Conservation (phyloP, 2,113 vertebrate species). For the Electrona antarctica region DNA sequence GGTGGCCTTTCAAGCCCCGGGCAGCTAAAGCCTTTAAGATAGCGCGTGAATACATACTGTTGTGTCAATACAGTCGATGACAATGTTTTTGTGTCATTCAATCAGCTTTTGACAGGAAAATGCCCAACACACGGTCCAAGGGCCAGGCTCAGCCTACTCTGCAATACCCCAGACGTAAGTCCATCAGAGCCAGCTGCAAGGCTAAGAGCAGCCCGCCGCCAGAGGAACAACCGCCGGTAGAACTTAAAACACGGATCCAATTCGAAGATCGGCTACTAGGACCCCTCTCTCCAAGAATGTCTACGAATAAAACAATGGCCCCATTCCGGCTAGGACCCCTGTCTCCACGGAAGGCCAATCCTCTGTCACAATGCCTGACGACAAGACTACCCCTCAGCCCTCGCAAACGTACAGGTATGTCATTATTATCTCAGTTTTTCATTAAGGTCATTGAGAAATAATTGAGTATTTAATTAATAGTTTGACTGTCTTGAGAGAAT, state of each 20-base stretch:
- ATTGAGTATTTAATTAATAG: too few species aligned
- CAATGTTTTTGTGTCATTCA: neutral
- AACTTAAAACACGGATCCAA: neutral
- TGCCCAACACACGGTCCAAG: slow-evolving; percentile 85
- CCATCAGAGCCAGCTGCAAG: slow-evolving; percentile 36
- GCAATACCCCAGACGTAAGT: slow-evolving; percentile 84
- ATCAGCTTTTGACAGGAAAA: slow-evolving; percentile 46
- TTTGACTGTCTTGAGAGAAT: too few species aligned
- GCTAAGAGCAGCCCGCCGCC: slow-evolving; percentile 26
- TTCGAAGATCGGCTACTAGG: neutral
- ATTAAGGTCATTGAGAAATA: too few species aligned
- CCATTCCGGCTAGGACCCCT: neutral
- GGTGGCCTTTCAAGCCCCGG: too few species aligned
- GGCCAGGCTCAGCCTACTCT: slow-evolving; percentile 80
- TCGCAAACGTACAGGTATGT: slow-evolving; percentile 89
- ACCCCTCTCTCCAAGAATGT: slow-evolving; percentile 3
- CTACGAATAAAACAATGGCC: too few species aligned
- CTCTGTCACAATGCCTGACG: slow-evolving; percentile 7
- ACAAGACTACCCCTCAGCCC: slow-evolving; percentile 86
- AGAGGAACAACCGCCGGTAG: neutral
- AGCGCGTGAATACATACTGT: too few species aligned
- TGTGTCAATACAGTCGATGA: too few species aligned
- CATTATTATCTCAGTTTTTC: too few species aligned
- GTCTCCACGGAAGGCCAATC: slow-evolving; percentile 12
- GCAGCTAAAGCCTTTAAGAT: too few species aligned